Conservation (phyloP, 2,888 invertebrate species). For the Vandiemenella viatica region DNA sequence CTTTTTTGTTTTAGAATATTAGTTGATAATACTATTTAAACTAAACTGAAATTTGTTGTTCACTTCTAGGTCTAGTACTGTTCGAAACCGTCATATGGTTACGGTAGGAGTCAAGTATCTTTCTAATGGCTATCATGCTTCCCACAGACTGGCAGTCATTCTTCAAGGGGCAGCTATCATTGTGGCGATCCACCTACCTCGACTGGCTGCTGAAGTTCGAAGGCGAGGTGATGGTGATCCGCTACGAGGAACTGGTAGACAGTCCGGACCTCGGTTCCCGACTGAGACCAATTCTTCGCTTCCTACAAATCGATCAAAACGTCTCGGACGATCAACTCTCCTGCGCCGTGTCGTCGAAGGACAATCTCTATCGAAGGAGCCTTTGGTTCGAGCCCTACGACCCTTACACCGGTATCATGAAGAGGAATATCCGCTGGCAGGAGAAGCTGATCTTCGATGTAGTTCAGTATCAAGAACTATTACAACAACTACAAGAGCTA, state of each 20-base stretch:
- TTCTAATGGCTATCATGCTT: slow-evolving; percentile 8
- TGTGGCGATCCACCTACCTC: slow-evolving; percentile 53
- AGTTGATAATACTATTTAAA: too few species aligned
- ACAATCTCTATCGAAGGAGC: slow-evolving; percentile 57
- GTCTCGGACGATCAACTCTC: slow-evolving; percentile 29
- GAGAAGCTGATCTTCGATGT: background rate
- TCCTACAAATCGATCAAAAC: slow-evolving; percentile 34
- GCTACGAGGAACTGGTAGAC: slow-evolving; percentile 49
- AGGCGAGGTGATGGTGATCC: slow-evolving; percentile 51
- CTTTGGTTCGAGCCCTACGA: slow-evolving; percentile 33
- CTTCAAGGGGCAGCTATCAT: slow-evolving; percentile 45
- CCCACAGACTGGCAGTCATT: slow-evolving; percentile 54
- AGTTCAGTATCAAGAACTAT: background rate
- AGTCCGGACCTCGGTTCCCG: slow-evolving; percentile 38
- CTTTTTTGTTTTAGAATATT: too few species aligned
- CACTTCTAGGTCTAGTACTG: too few species aligned
- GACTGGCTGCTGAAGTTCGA: slow-evolving; percentile 55
- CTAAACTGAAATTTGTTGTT: too few species aligned
- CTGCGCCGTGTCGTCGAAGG: slow-evolving; percentile 44
- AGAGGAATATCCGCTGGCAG: background rate
- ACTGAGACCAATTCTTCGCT: slow-evolving; percentile 40
- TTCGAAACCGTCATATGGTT: background rate
- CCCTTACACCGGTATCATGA: background rate
- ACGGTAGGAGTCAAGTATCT: background rate
- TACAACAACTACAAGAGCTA: background rate